Evolutionary conservation across 2,888 invertebrate species (phyloP).

Genomic region (Synergus japonicus): DNA sequence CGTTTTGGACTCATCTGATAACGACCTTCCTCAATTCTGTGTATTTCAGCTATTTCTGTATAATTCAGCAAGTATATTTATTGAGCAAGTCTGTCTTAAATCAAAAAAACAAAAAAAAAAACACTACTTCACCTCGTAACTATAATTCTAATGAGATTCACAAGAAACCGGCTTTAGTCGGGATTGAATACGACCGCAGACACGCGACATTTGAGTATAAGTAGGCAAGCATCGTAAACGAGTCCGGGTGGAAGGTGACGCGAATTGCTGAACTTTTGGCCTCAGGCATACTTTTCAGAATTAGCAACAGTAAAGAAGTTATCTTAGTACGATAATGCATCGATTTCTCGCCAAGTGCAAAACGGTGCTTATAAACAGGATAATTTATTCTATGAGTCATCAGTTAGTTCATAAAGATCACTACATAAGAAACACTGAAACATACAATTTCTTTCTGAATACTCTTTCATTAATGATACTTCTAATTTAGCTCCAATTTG

Average conservation of each 20-base stretch:
- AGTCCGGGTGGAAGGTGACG: conserved; percentile 55
- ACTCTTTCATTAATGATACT: not conserved
- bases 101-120: conserved; percentile 39
- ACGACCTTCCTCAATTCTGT: conserved; percentile 49
- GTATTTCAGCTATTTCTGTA: not conserved
- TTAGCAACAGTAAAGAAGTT: conserved; percentile 33
- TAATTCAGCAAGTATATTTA: not conserved
- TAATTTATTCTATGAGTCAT: conserved; percentile 21
- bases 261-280: conserved; percentile 46
- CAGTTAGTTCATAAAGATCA: conserved; percentile 13
- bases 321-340: conserved; percentile 17
- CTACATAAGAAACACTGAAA: not conserved
- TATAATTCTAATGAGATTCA: conserved; percentile 53
- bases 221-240: conserved; percentile 47
- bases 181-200: conserved; percentile 52
- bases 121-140: conserved; percentile 47
- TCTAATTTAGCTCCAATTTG: conserved; percentile 15
- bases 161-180: conserved; percentile 51
- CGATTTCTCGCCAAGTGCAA: not conserved
- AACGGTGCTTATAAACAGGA: conserved; percentile 28
- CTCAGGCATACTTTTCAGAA: conserved; percentile 8
- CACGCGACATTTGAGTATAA: conserved; percentile 52
- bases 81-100: conserved; percentile 42
- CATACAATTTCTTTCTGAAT: not conserved
- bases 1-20: conserved; percentile 49